Percentiles rank a stretch among this genome's conserved stretches.
Evolutionary conservation across 2,888 invertebrate species (phyloP).

Genomic region (Drosophila parthenogenetica): DNA sequence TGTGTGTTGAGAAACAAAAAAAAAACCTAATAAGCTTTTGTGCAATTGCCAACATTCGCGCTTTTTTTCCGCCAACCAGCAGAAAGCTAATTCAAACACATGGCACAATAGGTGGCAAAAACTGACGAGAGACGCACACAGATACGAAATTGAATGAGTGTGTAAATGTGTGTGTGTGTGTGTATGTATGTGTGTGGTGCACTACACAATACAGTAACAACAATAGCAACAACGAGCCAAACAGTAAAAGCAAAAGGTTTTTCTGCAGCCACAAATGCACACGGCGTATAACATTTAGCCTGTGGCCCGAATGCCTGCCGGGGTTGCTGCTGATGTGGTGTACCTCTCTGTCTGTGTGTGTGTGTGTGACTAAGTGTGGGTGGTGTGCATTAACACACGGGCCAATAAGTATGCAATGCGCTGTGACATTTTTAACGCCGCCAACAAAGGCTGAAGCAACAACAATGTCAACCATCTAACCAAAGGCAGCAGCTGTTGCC

Average conservation of each 20-base stretch:
- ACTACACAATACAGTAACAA: slow-evolving; percentile 44
- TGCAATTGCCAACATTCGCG: slow-evolving; percentile 68
- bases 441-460: slow-evolving; percentile 63
- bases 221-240: slow-evolving; percentile 27
- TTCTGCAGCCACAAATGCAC: slow-evolving; percentile 73
- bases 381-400: slow-evolving; percentile 76
- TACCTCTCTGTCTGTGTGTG: background rate
- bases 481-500: slow-evolving; percentile 38
- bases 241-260: slow-evolving; percentile 68
- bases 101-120: slow-evolving; percentile 70
- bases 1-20: slow-evolving; percentile 10
- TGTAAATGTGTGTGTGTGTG: slow-evolving; percentile 18
- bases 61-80: slow-evolving; percentile 51
- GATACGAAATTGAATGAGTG: slow-evolving; percentile 1
- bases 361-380: slow-evolving; percentile 21
- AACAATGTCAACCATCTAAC: slow-evolving; percentile 48
- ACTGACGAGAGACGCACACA: slow-evolving; percentile 42
- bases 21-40: slow-evolving; percentile 75
- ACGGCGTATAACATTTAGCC: slow-evolving; percentile 75
- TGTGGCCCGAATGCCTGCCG: slow-evolving; percentile 45
- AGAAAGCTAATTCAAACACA: slow-evolving; percentile 78
- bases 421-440: slow-evolving; percentile 81
- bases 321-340: slow-evolving; percentile 2
- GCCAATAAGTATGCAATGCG: slow-evolving; percentile 81
- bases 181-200: slow-evolving; percentile 40